A percentile compares a stretch with the other conserved stretches of the same genome.
Evolutionary conservation across 2,888 invertebrate genomes (phyloP).

Genomic region (Aspidiotus destructor): DNA sequence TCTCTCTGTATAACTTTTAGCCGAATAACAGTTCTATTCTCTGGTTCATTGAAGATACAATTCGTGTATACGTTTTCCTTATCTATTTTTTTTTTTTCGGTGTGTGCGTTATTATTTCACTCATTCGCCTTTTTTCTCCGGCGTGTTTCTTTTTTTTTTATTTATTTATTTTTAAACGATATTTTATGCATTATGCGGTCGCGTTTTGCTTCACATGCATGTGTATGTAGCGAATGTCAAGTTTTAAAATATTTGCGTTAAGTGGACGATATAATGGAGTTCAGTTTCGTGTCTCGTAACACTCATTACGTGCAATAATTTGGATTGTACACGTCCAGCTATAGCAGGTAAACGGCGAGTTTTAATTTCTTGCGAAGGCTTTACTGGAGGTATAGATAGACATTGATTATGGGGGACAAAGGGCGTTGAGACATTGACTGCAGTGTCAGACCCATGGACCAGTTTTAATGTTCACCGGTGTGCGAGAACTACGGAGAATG

Average conservation of each 20-base stretch:
- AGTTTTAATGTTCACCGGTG: no score
- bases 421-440: no score
- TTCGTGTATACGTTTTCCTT: neutral
- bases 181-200: no score
- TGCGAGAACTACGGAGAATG: no score
- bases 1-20: neutral
- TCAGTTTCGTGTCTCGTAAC: conserved; percentile 8
- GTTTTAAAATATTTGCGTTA: conserved; percentile 10
- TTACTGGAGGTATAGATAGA: no score
- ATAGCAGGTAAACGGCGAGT: no score
- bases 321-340: no score
- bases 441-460: no score
- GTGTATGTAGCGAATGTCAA: conserved; percentile 6
- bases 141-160: neutral
- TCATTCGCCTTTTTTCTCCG: neutral
- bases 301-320: no score
- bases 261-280: conserved; percentile 20
- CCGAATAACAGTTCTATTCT: neutral
- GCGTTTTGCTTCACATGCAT: neutral
- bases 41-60: neutral
- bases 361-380: no score
- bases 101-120: neutral
- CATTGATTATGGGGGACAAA: no score
- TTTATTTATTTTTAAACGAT: no score
- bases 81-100: neutral